Evolutionary conservation across 2,888 invertebrate genomes (phyloP), one percentile per base, ranked within the genome.

Genomic region (Melanostoma scalare): DNA sequence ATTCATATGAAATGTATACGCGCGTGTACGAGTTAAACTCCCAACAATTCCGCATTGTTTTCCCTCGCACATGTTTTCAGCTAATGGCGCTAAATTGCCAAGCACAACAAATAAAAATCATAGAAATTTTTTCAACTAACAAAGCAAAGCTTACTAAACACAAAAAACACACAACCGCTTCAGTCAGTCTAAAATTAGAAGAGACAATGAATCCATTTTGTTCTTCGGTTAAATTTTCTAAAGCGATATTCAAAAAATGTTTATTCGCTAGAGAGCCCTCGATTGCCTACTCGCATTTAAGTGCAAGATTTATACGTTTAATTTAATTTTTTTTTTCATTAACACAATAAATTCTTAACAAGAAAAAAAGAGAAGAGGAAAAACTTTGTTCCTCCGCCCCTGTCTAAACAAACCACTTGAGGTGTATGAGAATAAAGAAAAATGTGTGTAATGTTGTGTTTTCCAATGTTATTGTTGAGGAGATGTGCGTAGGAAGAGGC

Each of bases 1-100:
- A 20, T 20, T 20, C 20, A 20, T 20, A 20, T 20, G 20, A 20
- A 20, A 20, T 20, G 20, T 20, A 20, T 20, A 20, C 0, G 20
- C 20, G 20, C 20, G 20, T 20, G 20, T 20, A 20, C 20, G 20
- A 20, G 20, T 20, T 20, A 20, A 20, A 20, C 20, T 20, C 20
- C 20, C 20, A 20, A 20, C 20, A 20, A 20, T 20, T 20, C 20
- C 20, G 20, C 20, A 20, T 20, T 20, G 20, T 20, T 20, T 20
- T 20, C 20, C 20, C 20, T 20, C 20, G 20, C 20, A 20, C 20
- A 20, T 20, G 20, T 71, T 71, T 69, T 71, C 69, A 77, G 56
- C 76, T 71, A 77, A 77, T 77, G 76, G 76, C 71, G 69, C 69
- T 77, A 77, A 56, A 71, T 71, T 77, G 76, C 69, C 48, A 63